These are phyloP conservation scores for Jordanella pulchra DNA, from an alignment of 2,797 vertebrate genomes.

Conservation along the genomic window DNA sequence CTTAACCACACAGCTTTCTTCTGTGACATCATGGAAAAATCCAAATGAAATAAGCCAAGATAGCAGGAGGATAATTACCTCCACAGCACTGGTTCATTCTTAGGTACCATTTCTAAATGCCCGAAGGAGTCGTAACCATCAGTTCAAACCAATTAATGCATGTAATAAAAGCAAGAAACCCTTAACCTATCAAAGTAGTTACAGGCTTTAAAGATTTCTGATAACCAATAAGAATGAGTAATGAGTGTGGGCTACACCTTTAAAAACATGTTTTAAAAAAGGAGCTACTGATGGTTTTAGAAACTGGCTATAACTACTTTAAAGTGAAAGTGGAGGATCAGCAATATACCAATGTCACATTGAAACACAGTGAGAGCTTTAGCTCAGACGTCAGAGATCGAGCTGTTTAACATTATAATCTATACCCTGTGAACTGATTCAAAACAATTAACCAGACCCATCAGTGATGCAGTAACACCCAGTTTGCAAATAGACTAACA, in stretches of 20 bases:
- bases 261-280: too few species aligned
- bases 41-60: neutral
- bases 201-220: neutral
- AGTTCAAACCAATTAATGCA: neutral
- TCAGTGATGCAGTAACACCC: slow-evolving; percentile 33
- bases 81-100: neutral
- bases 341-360: slow-evolving; percentile 26
- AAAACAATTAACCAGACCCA: slow-evolving; percentile 15
- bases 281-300: neutral
- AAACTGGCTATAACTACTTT: neutral
- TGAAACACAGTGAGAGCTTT: slow-evolving; percentile 17
- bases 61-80: neutral
- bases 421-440: slow-evolving; percentile 36
- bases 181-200: neutral
- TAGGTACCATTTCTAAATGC: neutral
- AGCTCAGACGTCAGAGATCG: slow-evolving; percentile 46
- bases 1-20: neutral
- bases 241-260: too few species aligned
- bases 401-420: slow-evolving; percentile 19
- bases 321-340: neutral
- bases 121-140: neutral
- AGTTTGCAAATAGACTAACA: slow-evolving; percentile 7
- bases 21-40: neutral
- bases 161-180: neutral
- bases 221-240: neutral